Evolutionary conservation across 2,797 vertebrate species (phyloP), one percentile per base, ranked within the genome.

Genomic region (Chelonia mydas): DNA sequence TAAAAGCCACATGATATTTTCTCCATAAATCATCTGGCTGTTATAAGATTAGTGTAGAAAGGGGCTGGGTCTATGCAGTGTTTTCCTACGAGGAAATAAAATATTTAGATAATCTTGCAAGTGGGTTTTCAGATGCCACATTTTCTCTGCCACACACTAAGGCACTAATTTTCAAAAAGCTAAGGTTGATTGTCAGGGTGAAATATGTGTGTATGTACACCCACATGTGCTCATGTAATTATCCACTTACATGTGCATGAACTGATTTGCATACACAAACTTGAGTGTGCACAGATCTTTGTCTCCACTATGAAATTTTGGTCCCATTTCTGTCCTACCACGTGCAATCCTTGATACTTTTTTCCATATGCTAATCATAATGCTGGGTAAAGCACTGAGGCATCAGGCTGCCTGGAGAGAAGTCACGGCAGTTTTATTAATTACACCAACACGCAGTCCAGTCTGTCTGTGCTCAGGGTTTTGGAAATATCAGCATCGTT

Each of bases 1-100:
- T 93, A 95, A 97, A 97, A 97, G 91, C 89, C 65, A 87, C 96
- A 96, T 37, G 25, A 79, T 89, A 86, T 89, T 90, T 96, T 96
- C 92, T 90, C 81, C 94, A 94, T 93, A 95, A 97, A 96, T 97
- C 94, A 97, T 31, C 76, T 1, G 16, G 68, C 83, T 90, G 87
- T 94, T 96, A 91, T 78, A 93, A 96, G 88, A 91, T 94, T 82
- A 95, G 88, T 79, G 47, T 76, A 78, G 81, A 97, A 95, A 90
- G 83, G 74, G 90, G 89, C 15, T 92, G 31, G 80, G 86, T 92
- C 86, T 97, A 82, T n/a, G 5, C 76, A 94, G 61, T 25, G 19
- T 83, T 95, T 92, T 92, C 87, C 47, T 81, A 92, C 83, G 61
- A 94, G 83, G 90, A 89, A 96, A 94, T 57, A 95, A 98, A 95